Evolutionary conservation across 2,113 vertebrate genomes (phyloP).

Genomic region (Synodontis membranacea): DNA sequence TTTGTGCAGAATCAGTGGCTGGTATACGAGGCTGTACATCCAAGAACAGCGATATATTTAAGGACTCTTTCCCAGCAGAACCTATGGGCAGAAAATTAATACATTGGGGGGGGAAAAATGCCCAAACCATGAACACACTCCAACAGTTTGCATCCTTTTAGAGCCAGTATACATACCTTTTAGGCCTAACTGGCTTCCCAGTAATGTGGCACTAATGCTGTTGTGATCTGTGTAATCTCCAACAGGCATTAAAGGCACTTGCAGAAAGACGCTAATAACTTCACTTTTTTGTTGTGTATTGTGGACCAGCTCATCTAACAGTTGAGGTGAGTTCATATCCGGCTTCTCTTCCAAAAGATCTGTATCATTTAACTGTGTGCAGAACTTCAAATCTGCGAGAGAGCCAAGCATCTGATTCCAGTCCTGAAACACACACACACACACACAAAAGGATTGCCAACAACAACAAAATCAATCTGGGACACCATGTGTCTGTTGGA

Average conservation of each 20-base stretch:
- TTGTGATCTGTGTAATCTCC: slow-evolving; percentile 35
- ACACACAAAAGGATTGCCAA: background rate
- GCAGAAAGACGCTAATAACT: slow-evolving; percentile 54
- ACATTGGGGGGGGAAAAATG: background rate
- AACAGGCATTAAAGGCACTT: slow-evolving; percentile 62
- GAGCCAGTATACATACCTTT: slow-evolving; percentile 56
- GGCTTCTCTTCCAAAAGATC: slow-evolving; percentile 46
- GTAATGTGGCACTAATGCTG: slow-evolving; percentile 54
- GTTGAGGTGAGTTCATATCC: slow-evolving; percentile 31
- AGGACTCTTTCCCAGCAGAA: slow-evolving; percentile 29
- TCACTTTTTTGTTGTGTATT: slow-evolving; percentile 29
- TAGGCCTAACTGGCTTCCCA: slow-evolving; percentile 65
- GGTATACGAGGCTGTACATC: background rate
- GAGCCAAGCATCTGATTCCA: slow-evolving; percentile 73
- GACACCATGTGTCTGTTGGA: background rate
- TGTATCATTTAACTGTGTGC: slow-evolving; percentile 54
- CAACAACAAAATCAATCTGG: background rate
- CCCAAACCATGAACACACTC: background rate
- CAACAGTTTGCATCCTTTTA: background rate
- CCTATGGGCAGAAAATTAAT: slow-evolving; percentile 17
- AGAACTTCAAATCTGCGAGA: slow-evolving; percentile 66
- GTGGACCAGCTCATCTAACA: slow-evolving; percentile 38
- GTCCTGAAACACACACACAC: slow-evolving; percentile 62
- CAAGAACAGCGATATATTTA: slow-evolving; percentile 49
- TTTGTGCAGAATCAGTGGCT: slow-evolving; percentile 44